Evolutionary conservation across 2,797 vertebrate genomes (phyloP), one percentile per base, ranked within the genome.

Genomic region (Liasis olivaceus): DNA sequence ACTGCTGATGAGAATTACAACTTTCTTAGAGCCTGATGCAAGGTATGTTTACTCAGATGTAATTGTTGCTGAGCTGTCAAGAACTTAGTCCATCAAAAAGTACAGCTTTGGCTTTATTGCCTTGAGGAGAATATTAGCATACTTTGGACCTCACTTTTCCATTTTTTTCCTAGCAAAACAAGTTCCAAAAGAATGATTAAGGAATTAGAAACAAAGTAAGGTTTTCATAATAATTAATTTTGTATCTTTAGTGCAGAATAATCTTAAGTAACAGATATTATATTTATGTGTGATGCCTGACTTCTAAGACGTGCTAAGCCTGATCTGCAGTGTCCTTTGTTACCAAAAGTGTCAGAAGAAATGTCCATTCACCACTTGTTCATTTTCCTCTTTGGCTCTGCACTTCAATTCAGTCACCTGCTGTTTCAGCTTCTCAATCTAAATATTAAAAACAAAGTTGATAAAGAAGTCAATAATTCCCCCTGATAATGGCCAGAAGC

Each of bases 361-460:
- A 91, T 59, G 54, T 87, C 85, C 3, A 96, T 97, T 98, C 96
- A 99, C 98, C 98, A 98, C 91, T 94, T 97, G 96, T 69, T 97
- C 96, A 89, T 96, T 98, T 81, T 99, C 97, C 14, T 98, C 97
- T 93, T 95, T 95, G 3, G 97, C 97, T 85, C 95, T 93, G 26
- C 94, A 94, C 89, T 97, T 98, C 93, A 98, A 97, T 85, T 95
- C 97, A 92, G 51, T 94, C 31, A 98, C 93, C 17, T 97, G 96
- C 90, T 97, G 96, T 95, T 98, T 98, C 94, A 99, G 95, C 92
- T 95, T 96, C 90, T 94, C 96, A 95, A 98, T 98, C 98, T 99
- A 95, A 94, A 93, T 87, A 95, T 59, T 91, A 58, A 42, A 89
- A 85, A 95, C 95, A 72, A 56, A 86, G n/a, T 77, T 47, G 24